Conservation (phyloP, 2,113 vertebrate species). For the Scomber scombrus region DNA sequence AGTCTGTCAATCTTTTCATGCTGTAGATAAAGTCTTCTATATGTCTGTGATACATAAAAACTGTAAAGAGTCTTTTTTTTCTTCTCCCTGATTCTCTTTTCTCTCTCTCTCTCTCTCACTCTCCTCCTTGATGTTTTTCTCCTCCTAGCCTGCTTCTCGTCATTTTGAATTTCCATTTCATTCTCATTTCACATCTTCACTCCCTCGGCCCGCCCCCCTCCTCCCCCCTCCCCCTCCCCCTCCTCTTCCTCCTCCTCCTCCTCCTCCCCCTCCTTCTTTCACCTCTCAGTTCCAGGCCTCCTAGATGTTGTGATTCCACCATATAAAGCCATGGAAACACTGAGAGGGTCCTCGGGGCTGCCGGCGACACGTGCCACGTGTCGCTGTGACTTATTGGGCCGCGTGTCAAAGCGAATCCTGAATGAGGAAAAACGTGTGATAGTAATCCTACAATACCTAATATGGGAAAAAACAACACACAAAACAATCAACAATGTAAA, state of each 20-base stretch:
- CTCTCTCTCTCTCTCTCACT: not conserved
- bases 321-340: constrained; percentile 57
- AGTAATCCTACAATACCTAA: not conserved
- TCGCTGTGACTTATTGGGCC: constrained; percentile 22
- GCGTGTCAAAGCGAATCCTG: not conserved
- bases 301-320: constrained; percentile 39
- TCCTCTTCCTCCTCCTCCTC: too few relatives aligned
- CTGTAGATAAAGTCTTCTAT: not conserved
- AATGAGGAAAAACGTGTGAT: not conserved
- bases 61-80: not conserved
- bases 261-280: not conserved
- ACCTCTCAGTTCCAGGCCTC: constrained; percentile 18
- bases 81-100: not conserved
- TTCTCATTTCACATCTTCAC: constrained; percentile 4
- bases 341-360: not conserved
- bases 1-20: not conserved
- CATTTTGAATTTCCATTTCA: constrained; percentile 29
- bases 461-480: not conserved
- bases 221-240: not conserved
- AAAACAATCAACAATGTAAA: not conserved
- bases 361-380: constrained; percentile 31
- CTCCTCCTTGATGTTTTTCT: not conserved
- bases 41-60: not conserved
- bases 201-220: too few relatives aligned
- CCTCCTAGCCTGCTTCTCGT: constrained; percentile 28